Base-by-base conservation (phyloP, 2,888 invertebrate genomes). In the Clunio marinus region DNA sequence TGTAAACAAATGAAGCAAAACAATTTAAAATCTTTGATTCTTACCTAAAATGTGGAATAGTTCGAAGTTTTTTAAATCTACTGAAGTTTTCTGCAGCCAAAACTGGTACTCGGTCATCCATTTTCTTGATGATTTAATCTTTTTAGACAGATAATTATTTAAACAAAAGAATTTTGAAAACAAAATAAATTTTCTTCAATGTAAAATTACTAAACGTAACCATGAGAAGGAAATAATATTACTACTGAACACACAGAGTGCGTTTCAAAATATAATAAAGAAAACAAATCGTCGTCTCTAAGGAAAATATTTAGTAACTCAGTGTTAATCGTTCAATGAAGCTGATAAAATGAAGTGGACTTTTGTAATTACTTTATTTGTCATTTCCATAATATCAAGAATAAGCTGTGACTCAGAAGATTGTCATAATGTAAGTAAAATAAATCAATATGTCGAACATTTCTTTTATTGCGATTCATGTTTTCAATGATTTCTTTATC, bases 341-440 rank as follows among this genome's bases (percentile, higher is more conserved):
- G 55, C 55, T 55, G 45, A 4, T 15, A 27, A 7, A 8, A 57
- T 57, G 57, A 57, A 57, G 57, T 57, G 27, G 3, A 57, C 25
- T 25, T 20, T 57, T 3, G 2, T 51, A 17, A 3, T 15, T 13
- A 5, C 57, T 10, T 25, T 27, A n/a, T 57, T 51, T 22, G 5
- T 57, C 2, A 24, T 57, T 22, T 20, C n/a, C 4, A 3, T 57
- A 15, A 22, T 22, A 22, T 24, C 27, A 7, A 25, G 27, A 27
- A 15, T 57, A 7, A 24, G 27, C 20, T 2, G 57, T 20, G 62
- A 63, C 24, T 4, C 22, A n/a, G 62, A 24, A 8, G 45, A 63
- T 27, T 63, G 62, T 63, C 51, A 66, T 17, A 66, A 55, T 55
- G 66, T 66, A 35, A 66, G 66, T 66, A 66, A 58, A 28, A 58